Base-by-base conservation (phyloP, 2,797 vertebrate species). In the Myripristis murdjan region DNA sequence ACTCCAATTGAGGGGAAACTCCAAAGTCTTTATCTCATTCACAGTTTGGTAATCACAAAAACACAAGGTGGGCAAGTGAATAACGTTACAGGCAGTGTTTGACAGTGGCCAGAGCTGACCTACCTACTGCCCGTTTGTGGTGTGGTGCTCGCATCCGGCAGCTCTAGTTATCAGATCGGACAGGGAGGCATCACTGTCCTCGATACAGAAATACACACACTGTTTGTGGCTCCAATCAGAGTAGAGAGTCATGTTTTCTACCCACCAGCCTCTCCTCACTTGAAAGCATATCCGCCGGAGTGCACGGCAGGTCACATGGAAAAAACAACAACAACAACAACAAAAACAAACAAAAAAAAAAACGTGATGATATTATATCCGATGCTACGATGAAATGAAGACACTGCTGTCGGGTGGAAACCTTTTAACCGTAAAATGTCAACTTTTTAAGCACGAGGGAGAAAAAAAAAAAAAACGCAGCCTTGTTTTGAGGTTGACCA, bases 1-100 rank as follows among this genome's bases (percentile, higher is more conserved):
- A 73, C 65, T 54, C 52, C 68, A 77, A 82, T 54, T 15, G 71
- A 77, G 77, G 47, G n/a, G 69, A 70, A 26, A 72, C 49, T 59
- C 65, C 56, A 20, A 16, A 31, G 62, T 84, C 76, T 81, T 88
- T 77, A 76, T 77, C 75, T 70, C 73, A 65, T 73, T 81, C 70
- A 80, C 69, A 76, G 64, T 63, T 60, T 35, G 1, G 12, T 77
- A 70, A 77, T 76, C n/a, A n/a, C 53, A 82, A 80, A 74, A 59
- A 23, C 74, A 75, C 64, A 75, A 44, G 11, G 59, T 61, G 20
- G 44, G 33, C 58, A 55, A 56, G 71, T 79, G 80, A 78, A 80
- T 80, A 69, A 58, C 12, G 61, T 58, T 48, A 58, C 64, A 68
- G 47, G 55, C 61, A 3, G 52, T 22, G 33, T 6, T 16, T 8